Percentiles rank a stretch among this genome's conserved stretches.
Conservation (phyloP, 2,113 vertebrate genomes). For the Plotosus lineatus region DNA sequence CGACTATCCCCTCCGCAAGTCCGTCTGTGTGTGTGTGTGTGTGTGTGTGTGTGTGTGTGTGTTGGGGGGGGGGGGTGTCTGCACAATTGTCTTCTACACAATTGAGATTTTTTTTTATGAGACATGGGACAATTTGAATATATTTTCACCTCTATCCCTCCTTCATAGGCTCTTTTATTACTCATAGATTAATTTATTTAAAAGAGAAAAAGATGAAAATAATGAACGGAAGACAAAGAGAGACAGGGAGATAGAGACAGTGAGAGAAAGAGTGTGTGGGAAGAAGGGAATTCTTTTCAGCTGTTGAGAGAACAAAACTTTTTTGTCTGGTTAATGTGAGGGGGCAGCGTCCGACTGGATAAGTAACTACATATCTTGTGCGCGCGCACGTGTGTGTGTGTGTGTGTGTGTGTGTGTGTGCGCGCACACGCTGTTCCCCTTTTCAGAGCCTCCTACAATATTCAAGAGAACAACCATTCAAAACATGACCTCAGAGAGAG, state of each 20-base stretch:
- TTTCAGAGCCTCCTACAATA: conserved; percentile 6
- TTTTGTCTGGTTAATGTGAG: conserved; percentile 67
- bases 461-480: neutral
- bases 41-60: conserved; percentile 10
- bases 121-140: neutral
- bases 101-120: neutral
- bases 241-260: conserved; percentile 26
- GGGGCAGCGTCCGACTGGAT: conserved; percentile 45
- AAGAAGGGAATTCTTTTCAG: conserved; percentile 65
- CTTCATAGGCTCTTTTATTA: neutral
- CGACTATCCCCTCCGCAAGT: conserved; percentile 30
- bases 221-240: conserved; percentile 5
- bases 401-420: conserved; percentile 35
- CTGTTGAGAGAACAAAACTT: conserved; percentile 68
- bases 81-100: neutral
- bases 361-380: conserved; percentile 41
- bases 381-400: conserved; percentile 53
- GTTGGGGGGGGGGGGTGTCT: conserved; percentile 4
- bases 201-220: neutral
- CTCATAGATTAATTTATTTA: neutral
- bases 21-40: neutral
- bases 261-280: conserved; percentile 30
- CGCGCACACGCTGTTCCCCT: conserved; percentile 31
- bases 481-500: neutral
- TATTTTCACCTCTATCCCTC: neutral